phyloP scores from a whole-genome alignment of 2,797 vertebrate species.

The Lacerta bilineata region DNA sequence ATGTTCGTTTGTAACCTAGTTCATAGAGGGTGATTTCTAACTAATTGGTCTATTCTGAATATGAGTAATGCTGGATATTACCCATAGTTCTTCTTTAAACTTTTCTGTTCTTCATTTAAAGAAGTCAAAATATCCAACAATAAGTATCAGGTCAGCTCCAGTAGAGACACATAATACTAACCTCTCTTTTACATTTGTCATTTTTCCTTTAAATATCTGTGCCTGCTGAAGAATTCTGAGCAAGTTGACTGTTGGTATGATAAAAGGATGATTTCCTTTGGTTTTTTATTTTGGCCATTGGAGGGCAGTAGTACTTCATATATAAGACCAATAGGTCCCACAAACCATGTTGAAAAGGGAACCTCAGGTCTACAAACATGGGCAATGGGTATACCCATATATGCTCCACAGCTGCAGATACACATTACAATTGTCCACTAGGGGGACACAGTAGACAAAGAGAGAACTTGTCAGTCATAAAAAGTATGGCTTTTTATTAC shows the following conservation, averaged over 20 bases:
- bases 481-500: neutral
- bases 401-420: neutral
- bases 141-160: neutral
- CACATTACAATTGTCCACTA: neutral
- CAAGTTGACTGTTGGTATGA: neutral
- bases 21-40: neutral
- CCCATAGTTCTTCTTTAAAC: neutral
- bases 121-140: neutral
- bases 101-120: neutral
- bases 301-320: constrained; percentile 62
- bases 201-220: neutral
- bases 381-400: neutral
- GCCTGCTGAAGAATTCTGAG: neutral
- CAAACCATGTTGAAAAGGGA: neutral
- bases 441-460: neutral
- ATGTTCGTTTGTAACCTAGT: neutral
- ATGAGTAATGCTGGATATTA: no score
- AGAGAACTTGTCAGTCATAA: neutral
- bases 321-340: constrained; percentile 23
- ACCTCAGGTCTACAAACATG: neutral
- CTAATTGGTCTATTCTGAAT: no score
- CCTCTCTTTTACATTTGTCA: neutral
- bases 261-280: neutral
- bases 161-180: neutral
- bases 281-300: constrained; percentile 25